Percentiles rank a stretch among this genome's conserved stretches.
These are phyloP conservation scores for Rhea americana DNA, from an alignment of 2,113 vertebrate species.

Conservation along the genomic window DNA sequence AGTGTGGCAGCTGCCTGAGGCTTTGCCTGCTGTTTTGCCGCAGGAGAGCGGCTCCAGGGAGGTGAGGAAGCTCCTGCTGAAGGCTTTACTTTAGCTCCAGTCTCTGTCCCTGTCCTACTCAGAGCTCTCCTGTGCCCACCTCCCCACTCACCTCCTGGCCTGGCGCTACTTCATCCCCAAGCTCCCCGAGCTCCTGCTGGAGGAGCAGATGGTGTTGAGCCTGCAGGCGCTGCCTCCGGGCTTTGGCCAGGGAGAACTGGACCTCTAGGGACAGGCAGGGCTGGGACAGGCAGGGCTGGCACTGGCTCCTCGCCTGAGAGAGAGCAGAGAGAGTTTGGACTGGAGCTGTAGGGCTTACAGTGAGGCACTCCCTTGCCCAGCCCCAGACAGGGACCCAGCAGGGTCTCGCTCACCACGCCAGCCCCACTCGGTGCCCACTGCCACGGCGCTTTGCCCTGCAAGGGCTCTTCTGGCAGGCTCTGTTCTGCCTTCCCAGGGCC, in stretches of 20 bases:
- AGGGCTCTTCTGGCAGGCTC: background rate
- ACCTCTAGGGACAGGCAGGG: conserved; percentile 65
- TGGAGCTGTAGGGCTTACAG: fast-evolving
- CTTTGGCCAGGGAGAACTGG: conserved; percentile 73
- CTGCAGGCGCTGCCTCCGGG: conserved; percentile 72
- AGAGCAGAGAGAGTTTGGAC: background rate
- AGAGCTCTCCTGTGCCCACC: background rate
- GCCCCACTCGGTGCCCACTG: fast-evolving
- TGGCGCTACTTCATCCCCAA: conserved; percentile 67
- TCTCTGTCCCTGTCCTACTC: background rate
- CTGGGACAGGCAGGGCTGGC: background rate
- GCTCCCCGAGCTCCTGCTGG: conserved; percentile 74
- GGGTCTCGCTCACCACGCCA: background rate
- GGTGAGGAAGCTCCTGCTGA: background rate
- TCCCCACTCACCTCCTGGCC: conserved; percentile 40
- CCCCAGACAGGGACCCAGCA: background rate
- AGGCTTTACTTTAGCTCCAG: background rate
- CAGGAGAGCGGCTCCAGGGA: background rate
- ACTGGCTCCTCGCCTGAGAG: background rate
- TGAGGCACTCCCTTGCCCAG: background rate
- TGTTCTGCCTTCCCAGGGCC: fast-evolving
- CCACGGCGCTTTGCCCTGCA: fast-evolving
- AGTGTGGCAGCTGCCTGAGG: background rate
- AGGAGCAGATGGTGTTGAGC: conserved; percentile 79
- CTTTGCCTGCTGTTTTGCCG: background rate